These are phyloP conservation scores for Tachina lurida DNA, from an alignment of 2,888 invertebrate species.

Conservation along the genomic window DNA sequence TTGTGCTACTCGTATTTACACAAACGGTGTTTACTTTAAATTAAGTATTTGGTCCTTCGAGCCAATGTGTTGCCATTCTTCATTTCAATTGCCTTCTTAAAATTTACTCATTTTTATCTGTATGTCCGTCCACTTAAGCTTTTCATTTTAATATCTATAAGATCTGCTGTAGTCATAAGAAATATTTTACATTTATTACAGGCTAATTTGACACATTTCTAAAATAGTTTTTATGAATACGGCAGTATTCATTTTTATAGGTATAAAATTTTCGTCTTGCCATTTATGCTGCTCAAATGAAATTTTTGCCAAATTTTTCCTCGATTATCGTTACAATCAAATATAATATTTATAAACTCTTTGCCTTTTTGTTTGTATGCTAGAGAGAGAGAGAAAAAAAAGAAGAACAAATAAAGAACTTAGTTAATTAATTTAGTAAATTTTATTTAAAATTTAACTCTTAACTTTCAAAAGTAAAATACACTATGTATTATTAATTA, in stretches of 20 bases:
- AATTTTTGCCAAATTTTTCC: background rate
- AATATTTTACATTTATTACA: too few species aligned
- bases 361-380: slow-evolving; percentile 45
- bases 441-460: slow-evolving; percentile 54
- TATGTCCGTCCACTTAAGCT: slow-evolving; percentile 55
- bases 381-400: background rate
- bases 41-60: background rate
- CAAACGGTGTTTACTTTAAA: background rate
- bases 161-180: too few species aligned
- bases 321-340: background rate
- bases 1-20: too few species aligned
- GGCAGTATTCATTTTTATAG: background rate
- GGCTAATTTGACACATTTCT: too few species aligned
- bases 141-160: background rate
- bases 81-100: slow-evolving; percentile 1
- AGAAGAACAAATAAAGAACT: slow-evolving; percentile 32
- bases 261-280: background rate
- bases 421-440: slow-evolving; percentile 69
- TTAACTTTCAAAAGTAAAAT: slow-evolving; percentile 11
- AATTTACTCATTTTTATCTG: slow-evolving; percentile 26
- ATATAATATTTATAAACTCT: slow-evolving; percentile 35
- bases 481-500: slow-evolving; percentile 58
- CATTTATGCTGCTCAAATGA: background rate
- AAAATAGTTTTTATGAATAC: too few species aligned
- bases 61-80: background rate